phyloP scores from a whole-genome alignment of 2,113 vertebrate species.

The Megaceryle torquata region DNA sequence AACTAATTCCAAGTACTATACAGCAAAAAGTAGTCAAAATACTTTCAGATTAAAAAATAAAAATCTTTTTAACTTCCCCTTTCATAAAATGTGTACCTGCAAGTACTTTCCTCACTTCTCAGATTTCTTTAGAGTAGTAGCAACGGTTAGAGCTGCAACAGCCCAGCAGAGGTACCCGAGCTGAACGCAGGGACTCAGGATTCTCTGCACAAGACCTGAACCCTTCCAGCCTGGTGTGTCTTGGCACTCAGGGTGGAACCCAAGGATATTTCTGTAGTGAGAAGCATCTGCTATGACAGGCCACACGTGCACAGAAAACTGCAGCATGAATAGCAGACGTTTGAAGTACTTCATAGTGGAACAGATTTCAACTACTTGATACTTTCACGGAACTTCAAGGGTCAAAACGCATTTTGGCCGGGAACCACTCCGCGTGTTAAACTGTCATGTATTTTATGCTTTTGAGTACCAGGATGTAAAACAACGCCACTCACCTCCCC shows the following conservation, averaged over 20 bases:
- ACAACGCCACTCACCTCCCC: not conserved
- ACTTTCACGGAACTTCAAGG: not conserved
- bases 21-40: not conserved
- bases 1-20: not conserved
- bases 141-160: rapidly evolving
- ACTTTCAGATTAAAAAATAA: not conserved
- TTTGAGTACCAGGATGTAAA: not conserved
- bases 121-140: rapidly evolving
- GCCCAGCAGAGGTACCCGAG: not conserved
- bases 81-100: rapidly evolving
- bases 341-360: rapidly evolving
- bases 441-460: not conserved
- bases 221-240: not conserved
- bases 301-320: not conserved
- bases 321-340: rapidly evolving
- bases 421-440: not conserved
- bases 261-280: rapidly evolving
- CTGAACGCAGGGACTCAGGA: rapidly evolving
- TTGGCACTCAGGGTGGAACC: not conserved
- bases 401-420: not conserved
- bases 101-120: not conserved
- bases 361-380: not conserved
- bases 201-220: not conserved
- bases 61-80: not conserved
- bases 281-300: not conserved